A percentile compares a stretch with the other conserved stretches of the same genome.
phyloP scores from a whole-genome alignment of 2,888 invertebrate species.

The Caradrina kadenii region DNA sequence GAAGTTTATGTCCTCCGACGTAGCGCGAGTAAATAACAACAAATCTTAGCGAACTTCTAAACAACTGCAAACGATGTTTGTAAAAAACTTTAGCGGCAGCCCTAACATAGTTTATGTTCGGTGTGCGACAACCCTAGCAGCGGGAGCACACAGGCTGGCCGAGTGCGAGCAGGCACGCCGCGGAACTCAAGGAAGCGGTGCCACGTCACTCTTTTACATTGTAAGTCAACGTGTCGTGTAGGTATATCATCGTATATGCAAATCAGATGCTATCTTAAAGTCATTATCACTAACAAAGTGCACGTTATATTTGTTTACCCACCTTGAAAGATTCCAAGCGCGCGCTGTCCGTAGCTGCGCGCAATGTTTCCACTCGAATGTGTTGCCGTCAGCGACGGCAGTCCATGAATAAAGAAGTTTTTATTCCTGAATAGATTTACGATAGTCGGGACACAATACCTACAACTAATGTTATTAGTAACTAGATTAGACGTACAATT shows the following conservation, averaged over 20 bases:
- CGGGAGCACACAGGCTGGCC: slow-evolving; percentile 7
- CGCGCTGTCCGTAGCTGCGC: background rate
- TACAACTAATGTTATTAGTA: slow-evolving; percentile 15
- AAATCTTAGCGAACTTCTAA: slow-evolving; percentile 56
- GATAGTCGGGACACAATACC: slow-evolving; percentile 19
- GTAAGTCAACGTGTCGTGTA: no score
- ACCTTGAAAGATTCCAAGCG: background rate
- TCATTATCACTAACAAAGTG: background rate
- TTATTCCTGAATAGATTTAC: slow-evolving; percentile 26
- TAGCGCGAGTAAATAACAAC: slow-evolving; percentile 55
- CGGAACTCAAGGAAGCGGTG: no score
- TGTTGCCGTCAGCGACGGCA: slow-evolving; percentile 28
- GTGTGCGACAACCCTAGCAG: slow-evolving; percentile 23
- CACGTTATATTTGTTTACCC: background rate
- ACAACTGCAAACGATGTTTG: slow-evolving; percentile 49
- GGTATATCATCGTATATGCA: background rate
- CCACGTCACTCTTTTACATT: no score
- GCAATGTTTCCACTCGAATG: slow-evolving; percentile 33
- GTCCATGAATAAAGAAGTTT: slow-evolving; percentile 50
- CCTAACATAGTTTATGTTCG: slow-evolving; percentile 43
- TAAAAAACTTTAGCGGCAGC: slow-evolving; percentile 51
- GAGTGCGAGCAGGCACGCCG: background rate
- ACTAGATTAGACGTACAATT: slow-evolving; percentile 10
- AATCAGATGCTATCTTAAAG: background rate
- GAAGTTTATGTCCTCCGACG: slow-evolving; percentile 33